A percentile compares a stretch with the other conserved stretches of the same genome.
phyloP scores from a whole-genome alignment of 1,140 invertebrate species.

The Aethina tumida region DNA sequence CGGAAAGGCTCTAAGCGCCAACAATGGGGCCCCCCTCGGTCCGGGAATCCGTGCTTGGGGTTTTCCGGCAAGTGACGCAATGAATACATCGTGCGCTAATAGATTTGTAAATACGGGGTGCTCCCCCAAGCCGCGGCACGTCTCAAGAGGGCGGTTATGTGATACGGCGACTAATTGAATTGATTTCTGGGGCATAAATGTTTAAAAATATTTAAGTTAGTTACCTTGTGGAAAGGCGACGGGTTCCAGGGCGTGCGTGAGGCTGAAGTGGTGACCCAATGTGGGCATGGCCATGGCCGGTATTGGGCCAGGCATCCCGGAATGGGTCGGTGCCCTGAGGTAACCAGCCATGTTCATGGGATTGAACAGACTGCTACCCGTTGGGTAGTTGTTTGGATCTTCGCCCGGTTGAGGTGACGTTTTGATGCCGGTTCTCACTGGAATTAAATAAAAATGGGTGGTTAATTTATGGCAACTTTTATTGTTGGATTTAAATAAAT shows the following conservation, averaged over 20 bases:
- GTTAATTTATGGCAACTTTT: too few relatives aligned
- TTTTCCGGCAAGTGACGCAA: too few relatives aligned
- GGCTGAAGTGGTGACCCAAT: slow-evolving; percentile 37
- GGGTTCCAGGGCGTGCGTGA: slow-evolving; percentile 38
- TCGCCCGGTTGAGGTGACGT: slow-evolving; percentile 15
- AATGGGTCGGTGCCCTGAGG: slow-evolving; percentile 8
- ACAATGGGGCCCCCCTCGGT: too few relatives aligned
- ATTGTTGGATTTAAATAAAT: too few relatives aligned
- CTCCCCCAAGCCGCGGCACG: too few relatives aligned
- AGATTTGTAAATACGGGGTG: too few relatives aligned
- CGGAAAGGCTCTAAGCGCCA: too few relatives aligned
- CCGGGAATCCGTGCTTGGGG: too few relatives aligned
- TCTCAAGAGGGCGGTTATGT: too few relatives aligned
- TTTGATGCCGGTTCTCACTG: slow-evolving; percentile 19
- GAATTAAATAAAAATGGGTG: slow-evolving; percentile 12
- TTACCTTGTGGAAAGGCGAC: slow-evolving; percentile 44
- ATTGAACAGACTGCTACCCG: slow-evolving; percentile 9
- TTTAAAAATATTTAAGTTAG: slow-evolving; percentile 19
- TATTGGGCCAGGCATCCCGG: slow-evolving; percentile 30
- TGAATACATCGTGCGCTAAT: too few relatives aligned
- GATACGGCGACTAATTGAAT: too few relatives aligned
- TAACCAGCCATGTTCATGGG: slow-evolving; percentile 21
- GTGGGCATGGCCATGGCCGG: slow-evolving; percentile 29
- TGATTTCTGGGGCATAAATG: background rate
- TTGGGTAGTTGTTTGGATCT: slow-evolving; percentile 9